Base-by-base conservation (phyloP, 2,113 vertebrate species). In the Genyomyrus donnyi region DNA sequence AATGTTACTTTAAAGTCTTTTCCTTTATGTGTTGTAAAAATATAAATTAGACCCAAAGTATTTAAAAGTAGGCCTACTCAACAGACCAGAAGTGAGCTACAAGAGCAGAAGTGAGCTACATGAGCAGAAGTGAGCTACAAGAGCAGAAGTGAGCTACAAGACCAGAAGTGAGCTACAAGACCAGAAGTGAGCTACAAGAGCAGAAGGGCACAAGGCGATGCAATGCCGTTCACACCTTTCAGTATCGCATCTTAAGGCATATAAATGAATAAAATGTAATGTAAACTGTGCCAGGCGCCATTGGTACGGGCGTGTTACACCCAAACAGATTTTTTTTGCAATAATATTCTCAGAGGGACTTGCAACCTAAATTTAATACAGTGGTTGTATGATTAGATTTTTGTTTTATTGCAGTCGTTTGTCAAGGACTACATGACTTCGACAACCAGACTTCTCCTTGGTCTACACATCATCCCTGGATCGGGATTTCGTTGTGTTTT, bases 381-480 rank as follows among this genome's bases (percentile, higher is more conserved):
- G 15, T 74, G 62, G 35, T 87, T 83, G n/a, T 62, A 7, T 45
- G 46, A 90, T 88, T 90, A 91, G 88, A 74, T 53, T 85, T 88
- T 62, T 89, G 53, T 92, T 94, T 93, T 92, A 90, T 3, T 90
- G 2, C 90, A 99, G 98, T 99, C 98, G 1, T 99, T 99, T n/a
- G 98, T 99, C 91, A 99, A 99, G 94, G 98, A 99, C 93, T 99
- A 99, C 95, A 99, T 99, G 98, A 98, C 99, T 93, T 97, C 96
- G 58, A 98, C 98, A 91, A 97, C 97, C 0, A 95, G 98, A 74
- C 91, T 99, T 91, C 96, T 99, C 85, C 95, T 99, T 90, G 98
- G 98, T 50, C 95, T 99, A 0, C 98, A 99, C 95, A 99, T 98
- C 89, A 99, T 98, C 0, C 98, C 98, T 0, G 98, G 98, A 87